Evolutionary conservation across 1,140 invertebrate genomes (phyloP).

Genomic region (Atta texana): DNA sequence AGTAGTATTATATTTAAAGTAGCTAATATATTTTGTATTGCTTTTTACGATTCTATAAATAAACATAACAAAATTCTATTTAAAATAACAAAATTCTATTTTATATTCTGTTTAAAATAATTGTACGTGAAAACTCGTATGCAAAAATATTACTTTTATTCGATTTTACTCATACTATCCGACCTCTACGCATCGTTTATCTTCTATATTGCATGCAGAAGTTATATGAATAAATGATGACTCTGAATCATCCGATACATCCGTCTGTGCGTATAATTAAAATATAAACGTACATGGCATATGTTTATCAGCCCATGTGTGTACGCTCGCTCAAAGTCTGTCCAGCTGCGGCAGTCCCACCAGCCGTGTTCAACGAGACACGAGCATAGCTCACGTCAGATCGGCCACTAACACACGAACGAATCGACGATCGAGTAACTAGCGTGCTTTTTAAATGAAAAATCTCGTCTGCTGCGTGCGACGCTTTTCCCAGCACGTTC

Average conservation of each 20-base stretch:
- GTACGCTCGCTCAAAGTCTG: conserved; percentile 55
- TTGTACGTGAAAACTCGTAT: conserved; percentile 5
- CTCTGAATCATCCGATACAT: conserved; percentile 43
- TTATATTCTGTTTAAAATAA: background rate
- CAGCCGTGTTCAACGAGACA: conserved; percentile 61
- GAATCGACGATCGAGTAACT: conserved; percentile 44
- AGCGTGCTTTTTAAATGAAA: conserved; percentile 62
- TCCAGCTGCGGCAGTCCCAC: conserved; percentile 15
- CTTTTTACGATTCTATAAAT: background rate
- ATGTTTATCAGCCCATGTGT: conserved; percentile 37
- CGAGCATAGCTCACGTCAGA: conserved; percentile 31
- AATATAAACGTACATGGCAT: background rate
- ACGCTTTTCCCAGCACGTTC: conserved; percentile 19
- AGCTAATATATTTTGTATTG: background rate
- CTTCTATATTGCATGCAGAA: conserved; percentile 36
- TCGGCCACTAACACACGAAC: conserved; percentile 25
- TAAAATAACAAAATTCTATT: conserved; percentile 31
- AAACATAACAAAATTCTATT: conserved; percentile 24
- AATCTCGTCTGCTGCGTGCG: conserved; percentile 29
- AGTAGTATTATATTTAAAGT: background rate
- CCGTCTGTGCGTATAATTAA: background rate
- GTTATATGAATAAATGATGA: conserved; percentile 37
- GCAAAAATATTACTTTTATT: conserved; percentile 46
- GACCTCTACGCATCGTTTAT: background rate
- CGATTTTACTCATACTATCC: conserved; percentile 13